Percentiles rank a stretch among this genome's conserved stretches.
phyloP scores from a whole-genome alignment of 2,113 vertebrate species.

The Gallinago paraguaiae region DNA sequence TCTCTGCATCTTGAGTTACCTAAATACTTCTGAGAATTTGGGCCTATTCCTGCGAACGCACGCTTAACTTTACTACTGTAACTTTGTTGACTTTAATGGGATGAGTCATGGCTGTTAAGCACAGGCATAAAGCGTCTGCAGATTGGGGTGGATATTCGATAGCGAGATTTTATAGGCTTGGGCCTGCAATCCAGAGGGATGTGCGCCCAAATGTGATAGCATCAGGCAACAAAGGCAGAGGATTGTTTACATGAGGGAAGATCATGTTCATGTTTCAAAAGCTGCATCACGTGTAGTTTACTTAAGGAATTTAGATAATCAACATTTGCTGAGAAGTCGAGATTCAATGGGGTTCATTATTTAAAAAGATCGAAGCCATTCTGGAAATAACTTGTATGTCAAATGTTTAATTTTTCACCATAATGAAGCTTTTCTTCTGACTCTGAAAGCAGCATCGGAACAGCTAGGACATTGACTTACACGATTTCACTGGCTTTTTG shows the following conservation, averaged over 20 bases:
- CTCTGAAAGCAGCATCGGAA: background rate
- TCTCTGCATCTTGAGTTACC: constrained; percentile 56
- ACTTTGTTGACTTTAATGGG: constrained; percentile 57
- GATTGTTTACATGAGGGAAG: constrained; percentile 55
- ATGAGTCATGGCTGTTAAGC: constrained; percentile 66
- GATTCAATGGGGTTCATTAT: constrained; percentile 58
- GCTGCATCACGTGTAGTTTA: constrained; percentile 48
- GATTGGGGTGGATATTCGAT: constrained; percentile 45
- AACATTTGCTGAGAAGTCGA: constrained; percentile 36
- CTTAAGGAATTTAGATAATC: constrained; percentile 65
- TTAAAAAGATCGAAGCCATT: constrained; percentile 23
- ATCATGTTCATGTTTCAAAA: constrained; percentile 58
- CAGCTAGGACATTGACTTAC: constrained; percentile 52
- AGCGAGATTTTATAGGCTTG: constrained; percentile 52
- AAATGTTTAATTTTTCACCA: constrained; percentile 49
- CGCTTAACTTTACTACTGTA: constrained; percentile 65
- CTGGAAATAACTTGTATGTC: constrained; percentile 43
- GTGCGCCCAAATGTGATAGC: constrained; percentile 1
- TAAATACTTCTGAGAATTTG: constrained; percentile 44
- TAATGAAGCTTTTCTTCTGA: constrained; percentile 60
- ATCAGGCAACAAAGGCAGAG: constrained; percentile 48
- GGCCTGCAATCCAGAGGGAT: constrained; percentile 12
- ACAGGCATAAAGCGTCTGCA: constrained; percentile 60
- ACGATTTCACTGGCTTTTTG: background rate
- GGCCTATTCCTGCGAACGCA: constrained; percentile 33